Conservation (phyloP, 1,140 invertebrate genomes). For the Hesperophylax magnus region DNA sequence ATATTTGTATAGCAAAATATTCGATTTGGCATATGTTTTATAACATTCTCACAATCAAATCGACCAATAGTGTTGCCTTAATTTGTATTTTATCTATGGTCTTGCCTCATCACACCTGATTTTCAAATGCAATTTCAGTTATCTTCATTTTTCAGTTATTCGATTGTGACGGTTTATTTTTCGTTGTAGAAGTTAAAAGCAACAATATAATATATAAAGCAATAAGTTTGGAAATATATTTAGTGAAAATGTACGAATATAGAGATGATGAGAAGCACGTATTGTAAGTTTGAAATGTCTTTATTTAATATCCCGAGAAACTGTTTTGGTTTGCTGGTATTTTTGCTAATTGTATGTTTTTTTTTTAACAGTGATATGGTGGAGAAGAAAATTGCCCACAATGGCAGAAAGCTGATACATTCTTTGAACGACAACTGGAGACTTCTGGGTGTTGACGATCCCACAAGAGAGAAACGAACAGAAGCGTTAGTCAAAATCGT, state of each 20-base stretch:
- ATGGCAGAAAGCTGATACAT: conserved; percentile 51
- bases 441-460: conserved; percentile 50
- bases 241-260: conserved; percentile 30
- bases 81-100: conserved; percentile 1
- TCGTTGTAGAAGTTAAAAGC: not conserved
- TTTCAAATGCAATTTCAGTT: conserved; percentile 14
- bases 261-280: conserved; percentile 36
- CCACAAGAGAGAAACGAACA: conserved; percentile 40
- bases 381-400: conserved; percentile 47
- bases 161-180: conserved; percentile 19
- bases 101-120: not conserved
- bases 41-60: not conserved
- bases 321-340: too few relatives aligned
- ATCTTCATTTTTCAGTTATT: not conserved
- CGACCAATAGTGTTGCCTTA: not conserved
- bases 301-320: too few relatives aligned
- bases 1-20: too few relatives aligned
- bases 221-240: too few relatives aligned
- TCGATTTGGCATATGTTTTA: too few relatives aligned
- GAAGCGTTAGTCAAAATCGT: conserved; percentile 47
- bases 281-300: conserved; percentile 34
- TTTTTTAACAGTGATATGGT: conserved; percentile 37
- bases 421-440: conserved; percentile 52
- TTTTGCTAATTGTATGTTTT: not conserved
- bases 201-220: not conserved